A percentile compares a stretch with the other conserved stretches of the same genome.
Conservation (phyloP, 2,797 vertebrate species). For the Bovichtus variegatus region DNA sequence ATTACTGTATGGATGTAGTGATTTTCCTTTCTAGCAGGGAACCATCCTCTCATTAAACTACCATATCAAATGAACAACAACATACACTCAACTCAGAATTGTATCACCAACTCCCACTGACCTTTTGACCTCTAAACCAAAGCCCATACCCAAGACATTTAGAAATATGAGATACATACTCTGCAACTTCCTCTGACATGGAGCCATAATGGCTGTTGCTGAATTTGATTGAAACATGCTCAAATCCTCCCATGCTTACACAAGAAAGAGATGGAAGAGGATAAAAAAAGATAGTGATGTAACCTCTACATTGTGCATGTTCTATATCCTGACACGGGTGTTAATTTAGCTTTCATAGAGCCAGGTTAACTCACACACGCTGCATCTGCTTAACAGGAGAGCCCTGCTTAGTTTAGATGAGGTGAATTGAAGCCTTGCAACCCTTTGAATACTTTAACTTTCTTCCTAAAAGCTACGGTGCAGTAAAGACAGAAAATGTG, state of each 20-base stretch:
- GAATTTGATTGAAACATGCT: constrained; percentile 45
- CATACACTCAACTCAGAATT: background rate
- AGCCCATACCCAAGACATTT: background rate
- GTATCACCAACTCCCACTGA: background rate
- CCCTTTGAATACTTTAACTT: constrained; percentile 20
- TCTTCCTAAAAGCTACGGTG: background rate
- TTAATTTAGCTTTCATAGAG: constrained; percentile 43
- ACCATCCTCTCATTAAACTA: background rate
- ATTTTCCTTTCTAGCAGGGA: background rate
- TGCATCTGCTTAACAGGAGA: constrained; percentile 26
- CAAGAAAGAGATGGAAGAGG: constrained; percentile 22
- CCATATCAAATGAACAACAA: background rate
- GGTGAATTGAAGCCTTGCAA: constrained; percentile 20
- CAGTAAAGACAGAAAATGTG: constrained; percentile 7
- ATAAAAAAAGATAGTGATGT: constrained; percentile 49
- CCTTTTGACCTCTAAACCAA: background rate
- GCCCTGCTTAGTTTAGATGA: constrained; percentile 14
- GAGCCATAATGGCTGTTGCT: constrained; percentile 7
- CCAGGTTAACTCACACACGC: constrained; percentile 24
- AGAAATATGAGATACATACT: background rate
- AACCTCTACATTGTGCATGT: constrained; percentile 32
- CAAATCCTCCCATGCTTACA: constrained; percentile 29
- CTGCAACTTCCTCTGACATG: constrained; percentile 2
- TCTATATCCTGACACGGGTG: constrained; percentile 33
- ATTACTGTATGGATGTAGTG: background rate